phyloP scores from a whole-genome alignment of 2,113 vertebrate genomes.

The Caranx ignobilis region DNA sequence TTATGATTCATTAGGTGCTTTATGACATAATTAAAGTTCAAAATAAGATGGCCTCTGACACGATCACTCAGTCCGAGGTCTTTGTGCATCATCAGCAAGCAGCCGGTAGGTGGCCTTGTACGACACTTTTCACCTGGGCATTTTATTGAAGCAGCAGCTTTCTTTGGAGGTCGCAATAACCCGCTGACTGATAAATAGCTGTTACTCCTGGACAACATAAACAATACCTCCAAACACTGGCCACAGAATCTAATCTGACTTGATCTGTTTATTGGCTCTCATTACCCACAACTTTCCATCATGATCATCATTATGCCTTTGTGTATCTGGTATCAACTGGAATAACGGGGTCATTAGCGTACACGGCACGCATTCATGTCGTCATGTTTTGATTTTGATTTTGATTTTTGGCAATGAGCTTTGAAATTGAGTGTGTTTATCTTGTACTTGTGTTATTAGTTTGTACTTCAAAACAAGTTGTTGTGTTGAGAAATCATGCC shows the following conservation, averaged over 20 bases:
- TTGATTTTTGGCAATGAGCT: neutral
- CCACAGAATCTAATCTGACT: constrained; percentile 26
- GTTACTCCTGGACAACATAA: constrained; percentile 5
- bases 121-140: neutral
- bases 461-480: neutral
- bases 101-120: constrained; percentile 7
- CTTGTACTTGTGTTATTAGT: neutral
- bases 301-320: neutral
- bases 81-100: neutral
- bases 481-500: neutral
- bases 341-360: neutral
- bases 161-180: neutral
- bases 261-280: constrained; percentile 47
- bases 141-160: neutral
- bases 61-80: no score
- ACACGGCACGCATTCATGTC: neutral
- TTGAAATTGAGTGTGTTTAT: no score
- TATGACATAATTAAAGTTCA: neutral
- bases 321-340: neutral
- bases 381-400: neutral
- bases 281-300: neutral
- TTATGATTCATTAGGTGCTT: neutral
- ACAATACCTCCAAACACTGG: neutral
- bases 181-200: neutral
- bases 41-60: neutral